phyloP scores from a whole-genome alignment of 2,888 invertebrate species.

The Xestoiulus laeticollis region DNA sequence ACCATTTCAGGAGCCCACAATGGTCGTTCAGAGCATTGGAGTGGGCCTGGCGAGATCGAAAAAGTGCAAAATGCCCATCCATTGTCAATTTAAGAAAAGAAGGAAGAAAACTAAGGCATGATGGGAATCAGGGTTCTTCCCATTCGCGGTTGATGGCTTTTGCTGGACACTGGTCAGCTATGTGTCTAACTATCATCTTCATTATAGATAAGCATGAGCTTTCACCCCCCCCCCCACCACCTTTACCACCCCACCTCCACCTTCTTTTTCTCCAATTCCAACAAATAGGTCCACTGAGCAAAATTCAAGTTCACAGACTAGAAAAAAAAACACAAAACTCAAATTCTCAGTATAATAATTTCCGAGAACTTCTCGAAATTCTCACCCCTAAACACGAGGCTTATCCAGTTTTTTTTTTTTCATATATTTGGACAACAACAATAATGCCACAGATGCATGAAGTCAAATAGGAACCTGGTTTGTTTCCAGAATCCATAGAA shows the following conservation, averaged over 20 bases:
- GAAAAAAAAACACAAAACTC: constrained; percentile 2
- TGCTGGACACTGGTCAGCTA: constrained; percentile 17
- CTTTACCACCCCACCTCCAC: no score
- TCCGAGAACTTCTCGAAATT: constrained; percentile 39
- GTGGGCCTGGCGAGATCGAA: constrained; percentile 41
- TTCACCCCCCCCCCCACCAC: not conserved
- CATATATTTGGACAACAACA: not conserved
- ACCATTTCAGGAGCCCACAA: constrained; percentile 35
- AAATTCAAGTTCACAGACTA: constrained; percentile 31
- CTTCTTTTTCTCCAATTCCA: constrained; percentile 35
- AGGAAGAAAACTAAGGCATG: constrained; percentile 36
- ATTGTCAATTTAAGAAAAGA: constrained; percentile 41
- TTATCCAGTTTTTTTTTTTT: constrained; percentile 29
- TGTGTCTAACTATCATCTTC: constrained; percentile 40
- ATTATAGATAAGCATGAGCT: constrained; percentile 39
- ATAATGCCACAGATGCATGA: not conserved
- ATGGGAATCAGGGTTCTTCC: constrained; percentile 32
- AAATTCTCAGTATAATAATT: constrained; percentile 41
- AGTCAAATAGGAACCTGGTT: not conserved
- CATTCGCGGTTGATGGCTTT: constrained; percentile 38
- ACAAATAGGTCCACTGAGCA: constrained; percentile 34
- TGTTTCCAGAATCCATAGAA: not conserved
- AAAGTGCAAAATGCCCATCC: constrained; percentile 43
- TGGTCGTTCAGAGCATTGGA: constrained; percentile 34
- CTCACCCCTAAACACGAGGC: not conserved